Base-by-base conservation (phyloP, 2,888 invertebrate species). In the Punctoribates punctum region DNA sequence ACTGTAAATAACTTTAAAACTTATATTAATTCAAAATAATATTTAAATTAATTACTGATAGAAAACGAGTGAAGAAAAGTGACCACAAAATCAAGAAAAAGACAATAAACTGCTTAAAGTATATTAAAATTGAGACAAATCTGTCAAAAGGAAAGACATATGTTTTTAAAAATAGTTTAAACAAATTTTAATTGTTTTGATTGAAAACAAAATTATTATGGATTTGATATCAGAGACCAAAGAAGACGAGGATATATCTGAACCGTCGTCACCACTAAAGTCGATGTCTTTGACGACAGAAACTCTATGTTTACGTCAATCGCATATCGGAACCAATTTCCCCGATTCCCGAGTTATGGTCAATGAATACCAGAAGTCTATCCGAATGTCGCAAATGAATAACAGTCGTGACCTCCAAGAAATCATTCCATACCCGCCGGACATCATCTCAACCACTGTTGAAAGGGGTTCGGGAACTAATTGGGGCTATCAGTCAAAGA, bases 301-400 rank as follows among this genome's bases (percentile, higher is more conserved):
- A 78, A 84, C 84, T 25, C 79, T 85, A 29, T 83, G 83, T 76
- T 79, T 85, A 25, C 84, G 84, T 78, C 82, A 83, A 70, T 42
- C 70, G 42, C 65, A 70, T 70, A 11, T 70, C 13, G 38, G n/a
- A 13, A 46, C n/a, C 11, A 42, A 9, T 38, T 70, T 34, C 46
- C 70, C 70, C 34, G 46, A 70, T 13, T 34, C 23, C 20, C 34
- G 34, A 17, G n/a, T 20, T 38, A 70, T 70, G 70, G 70, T 70
- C 11, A 42, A 70, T 38, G 70, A 70, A 42, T 70, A 70, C 46
- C 70, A 42, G 11, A 38, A 46, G 70, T 70, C 70, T 5, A 46
- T 70, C 23, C 38, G 70, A 25, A 8, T 2, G 23, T n/a, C 11
- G 17, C 42, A 46, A 23, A 2, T 1, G 1, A 70, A 6, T 2